Evolutionary conservation across 2,888 invertebrate genomes (phyloP), one percentile per base, ranked within the genome.

Genomic region (Palloptera scutellata): DNA sequence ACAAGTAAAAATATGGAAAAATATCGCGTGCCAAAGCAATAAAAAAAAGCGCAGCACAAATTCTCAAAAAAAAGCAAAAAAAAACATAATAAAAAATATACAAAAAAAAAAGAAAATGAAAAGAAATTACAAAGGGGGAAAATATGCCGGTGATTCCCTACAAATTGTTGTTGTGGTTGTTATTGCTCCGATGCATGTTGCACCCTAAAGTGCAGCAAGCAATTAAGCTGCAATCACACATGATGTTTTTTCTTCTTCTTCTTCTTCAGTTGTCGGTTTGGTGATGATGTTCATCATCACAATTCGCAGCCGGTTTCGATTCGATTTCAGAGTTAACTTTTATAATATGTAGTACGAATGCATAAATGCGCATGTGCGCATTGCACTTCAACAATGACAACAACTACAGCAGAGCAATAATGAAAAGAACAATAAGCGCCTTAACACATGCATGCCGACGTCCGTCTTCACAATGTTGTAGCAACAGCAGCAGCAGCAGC

Each of bases 21-120:
- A 60, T 20, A 67, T 67, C 67, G 67, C 67, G 67, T 67, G 67
- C 67, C 67, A 67, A 52, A 63, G 60, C 54, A 63, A 67, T 63
- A 63, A 67, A 63, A 67, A 63, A 30, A 30, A 67, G 62, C 59
- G 64, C 51, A 68, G 19, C 51, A 45, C 45, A 43, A n/a, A n/a
- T n/a, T 15, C 17, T 40, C 19, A 55, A 63, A 57, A 54, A 45
- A 45, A 51, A 15, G 43, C 45, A n/a, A 51, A 58, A 40, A 13
- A 48, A 64, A 58, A 8, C 5, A n/a, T 1, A 48, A 48, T 48
- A 6, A 4, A 6, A 48, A 48, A 48, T 48, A 15, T 48, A 15
- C 48, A 48, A 48, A 13, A 9, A 15, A 13, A 15, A 48, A 48
- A 48, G 10, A 48, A 17, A 59, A 11, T 30, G n/a, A 13, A 59